Percentiles rank a stretch among this genome's conserved stretches.
phyloP scores from a whole-genome alignment of 2,888 invertebrate species.

The Brachyptera risi region DNA sequence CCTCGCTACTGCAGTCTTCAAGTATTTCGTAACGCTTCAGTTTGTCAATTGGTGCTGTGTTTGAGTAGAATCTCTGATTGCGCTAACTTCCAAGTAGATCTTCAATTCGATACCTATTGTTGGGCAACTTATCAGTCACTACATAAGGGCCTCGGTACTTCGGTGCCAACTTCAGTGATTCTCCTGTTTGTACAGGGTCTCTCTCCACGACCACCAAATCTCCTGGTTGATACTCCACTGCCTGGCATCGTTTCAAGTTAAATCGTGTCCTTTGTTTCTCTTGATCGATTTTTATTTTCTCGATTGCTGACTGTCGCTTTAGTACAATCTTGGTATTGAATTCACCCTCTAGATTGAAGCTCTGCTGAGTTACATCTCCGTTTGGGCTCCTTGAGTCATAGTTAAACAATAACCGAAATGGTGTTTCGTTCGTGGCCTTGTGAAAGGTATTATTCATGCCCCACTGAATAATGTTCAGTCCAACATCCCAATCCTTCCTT shows the following conservation, averaged over 20 bases:
- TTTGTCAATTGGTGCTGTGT: background rate
- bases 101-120: constrained; percentile 35
- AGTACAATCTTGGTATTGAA: background rate
- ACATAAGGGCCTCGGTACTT: constrained; percentile 35
- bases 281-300: background rate
- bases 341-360: background rate
- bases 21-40: background rate
- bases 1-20: no score
- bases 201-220: constrained; percentile 29
- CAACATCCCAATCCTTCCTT: background rate
- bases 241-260: background rate
- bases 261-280: background rate
- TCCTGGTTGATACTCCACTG: background rate
- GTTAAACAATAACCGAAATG: background rate
- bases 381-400: background rate
- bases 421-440: background rate
- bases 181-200: constrained; percentile 21
- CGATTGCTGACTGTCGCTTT: background rate
- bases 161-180: constrained; percentile 34
- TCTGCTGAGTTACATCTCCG: background rate
- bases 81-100: constrained; percentile 33
- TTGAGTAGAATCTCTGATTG: background rate
- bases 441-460: background rate
- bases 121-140: constrained; percentile 29
- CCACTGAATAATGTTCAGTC: background rate